Conservation (phyloP, 2,113 vertebrate genomes). For the Cichladusa arquata region DNA sequence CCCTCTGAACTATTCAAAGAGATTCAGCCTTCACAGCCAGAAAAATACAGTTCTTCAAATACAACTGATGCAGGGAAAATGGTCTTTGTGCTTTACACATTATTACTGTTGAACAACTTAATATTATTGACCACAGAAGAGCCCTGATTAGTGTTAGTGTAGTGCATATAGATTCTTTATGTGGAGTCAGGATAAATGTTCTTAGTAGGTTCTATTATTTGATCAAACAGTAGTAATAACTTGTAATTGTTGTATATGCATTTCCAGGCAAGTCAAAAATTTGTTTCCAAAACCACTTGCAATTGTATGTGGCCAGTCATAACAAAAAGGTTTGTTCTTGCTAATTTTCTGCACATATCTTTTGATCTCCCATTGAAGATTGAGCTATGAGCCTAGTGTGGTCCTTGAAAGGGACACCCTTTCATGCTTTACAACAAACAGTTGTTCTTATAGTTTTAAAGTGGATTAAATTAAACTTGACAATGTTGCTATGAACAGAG, state of each 20-base stretch:
- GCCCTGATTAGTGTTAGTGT: background rate
- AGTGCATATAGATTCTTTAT: background rate
- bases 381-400: background rate
- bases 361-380: background rate
- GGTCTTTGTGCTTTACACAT: background rate
- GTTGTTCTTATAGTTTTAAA: background rate
- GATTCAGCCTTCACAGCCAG: background rate
- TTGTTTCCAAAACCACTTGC: background rate
- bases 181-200: background rate
- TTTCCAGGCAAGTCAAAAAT: constrained; percentile 14
- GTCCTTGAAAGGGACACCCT: background rate
- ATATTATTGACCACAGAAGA: rapidly evolving
- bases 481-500: background rate
- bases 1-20: background rate
- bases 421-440: background rate
- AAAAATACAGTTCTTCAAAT: background rate
- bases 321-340: constrained; percentile 18
- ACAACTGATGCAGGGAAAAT: background rate
- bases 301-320: background rate
- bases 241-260: background rate
- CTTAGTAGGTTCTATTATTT: constrained; percentile 6
- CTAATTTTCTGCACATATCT: background rate
- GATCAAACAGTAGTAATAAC: background rate
- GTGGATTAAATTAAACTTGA: background rate
- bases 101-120: background rate